Evolutionary conservation across 2,888 invertebrate genomes (phyloP).

Genomic region (Drosophila mercatorum): DNA sequence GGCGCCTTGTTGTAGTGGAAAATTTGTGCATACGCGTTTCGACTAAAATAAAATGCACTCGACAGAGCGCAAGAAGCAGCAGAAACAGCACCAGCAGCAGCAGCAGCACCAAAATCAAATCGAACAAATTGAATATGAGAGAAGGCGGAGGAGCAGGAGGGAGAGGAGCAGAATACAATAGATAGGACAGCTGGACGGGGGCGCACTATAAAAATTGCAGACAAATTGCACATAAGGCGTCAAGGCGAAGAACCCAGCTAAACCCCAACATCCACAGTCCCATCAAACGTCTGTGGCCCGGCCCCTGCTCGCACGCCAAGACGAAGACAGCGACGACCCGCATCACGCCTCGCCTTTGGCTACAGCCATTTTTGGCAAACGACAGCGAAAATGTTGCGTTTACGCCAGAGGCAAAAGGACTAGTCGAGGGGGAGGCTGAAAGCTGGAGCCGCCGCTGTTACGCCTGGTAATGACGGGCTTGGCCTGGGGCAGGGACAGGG

Average conservation of each 20-base stretch:
- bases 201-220: constrained; percentile 68
- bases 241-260: constrained; percentile 36
- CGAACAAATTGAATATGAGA: constrained; percentile 75
- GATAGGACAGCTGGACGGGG: neutral
- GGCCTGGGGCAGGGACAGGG: too few species aligned
- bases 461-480: constrained; percentile 35
- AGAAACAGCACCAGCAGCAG: constrained; percentile 37
- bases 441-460: constrained; percentile 31
- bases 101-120: constrained; percentile 70
- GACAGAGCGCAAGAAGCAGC: constrained; percentile 29
- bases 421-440: neutral
- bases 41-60: constrained; percentile 72
- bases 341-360: constrained; percentile 43
- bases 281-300: neutral
- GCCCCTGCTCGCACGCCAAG: neutral
- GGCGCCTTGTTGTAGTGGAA: constrained; percentile 64
- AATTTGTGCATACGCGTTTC: constrained; percentile 68
- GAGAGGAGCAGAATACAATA: neutral
- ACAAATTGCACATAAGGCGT: constrained; percentile 76
- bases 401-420: constrained; percentile 25
- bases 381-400: constrained; percentile 72
- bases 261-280: constrained; percentile 3
- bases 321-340: constrained; percentile 19
- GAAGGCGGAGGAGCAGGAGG: constrained; percentile 4
- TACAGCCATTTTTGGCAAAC: constrained; percentile 71